A percentile compares a stretch with the other conserved stretches of the same genome.
Conservation (phyloP, 2,888 invertebrate species). For the Chrysodeixis includens region DNA sequence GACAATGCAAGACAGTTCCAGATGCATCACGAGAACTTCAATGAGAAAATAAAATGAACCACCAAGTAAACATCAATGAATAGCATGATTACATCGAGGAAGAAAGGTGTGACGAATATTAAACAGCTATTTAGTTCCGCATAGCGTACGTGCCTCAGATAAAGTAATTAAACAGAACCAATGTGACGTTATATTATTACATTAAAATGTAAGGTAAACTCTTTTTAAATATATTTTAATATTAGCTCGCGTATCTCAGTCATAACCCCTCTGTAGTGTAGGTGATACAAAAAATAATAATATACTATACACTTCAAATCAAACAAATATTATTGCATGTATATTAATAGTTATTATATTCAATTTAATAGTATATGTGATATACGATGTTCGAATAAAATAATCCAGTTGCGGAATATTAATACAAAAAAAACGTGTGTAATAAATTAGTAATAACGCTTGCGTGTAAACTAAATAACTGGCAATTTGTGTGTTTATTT, state of each 20-base stretch:
- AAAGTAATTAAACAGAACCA: constrained; percentile 50
- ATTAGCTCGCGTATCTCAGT: background rate
- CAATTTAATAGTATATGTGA: no score
- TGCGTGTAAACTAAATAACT: background rate
- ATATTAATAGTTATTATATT: no score
- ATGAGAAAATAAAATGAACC: constrained; percentile 43
- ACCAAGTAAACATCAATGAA: constrained; percentile 53
- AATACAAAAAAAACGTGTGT: background rate
- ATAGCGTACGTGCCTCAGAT: constrained; percentile 53
- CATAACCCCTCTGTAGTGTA: no score
- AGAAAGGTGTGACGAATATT: constrained; percentile 57
- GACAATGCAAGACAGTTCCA: constrained; percentile 30
- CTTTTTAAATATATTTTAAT: background rate
- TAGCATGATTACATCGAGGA: constrained; percentile 51
- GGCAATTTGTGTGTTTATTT: background rate
- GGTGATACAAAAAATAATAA: no score
- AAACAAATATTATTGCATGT: no score
- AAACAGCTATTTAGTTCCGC: constrained; percentile 58
- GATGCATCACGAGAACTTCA: constrained; percentile 41
- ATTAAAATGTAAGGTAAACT: constrained; percentile 22
- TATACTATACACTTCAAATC: no score
- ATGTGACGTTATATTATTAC: constrained; percentile 38
- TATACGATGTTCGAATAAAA: no score
- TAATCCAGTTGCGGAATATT: no score
- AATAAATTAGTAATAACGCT: background rate